Evolutionary conservation across 2,888 invertebrate species (phyloP).

Genomic region (Azorinus chamasolen): DNA sequence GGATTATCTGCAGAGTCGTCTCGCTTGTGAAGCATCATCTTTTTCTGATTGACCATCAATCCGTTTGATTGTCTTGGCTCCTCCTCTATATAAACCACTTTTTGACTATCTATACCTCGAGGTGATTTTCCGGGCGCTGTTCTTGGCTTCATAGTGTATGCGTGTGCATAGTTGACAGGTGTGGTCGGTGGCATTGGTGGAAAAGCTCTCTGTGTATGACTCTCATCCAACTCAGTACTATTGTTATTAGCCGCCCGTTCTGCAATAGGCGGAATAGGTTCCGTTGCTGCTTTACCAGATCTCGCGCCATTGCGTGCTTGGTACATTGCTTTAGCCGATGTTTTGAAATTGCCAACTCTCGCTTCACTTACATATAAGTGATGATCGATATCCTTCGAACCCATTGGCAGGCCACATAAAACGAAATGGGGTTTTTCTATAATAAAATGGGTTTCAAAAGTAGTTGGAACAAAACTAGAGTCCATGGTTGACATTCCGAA

Average conservation of each 20-base stretch:
- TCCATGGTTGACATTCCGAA: slow-evolving; percentile 74
- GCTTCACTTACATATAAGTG: slow-evolving; percentile 68
- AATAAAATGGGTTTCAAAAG: slow-evolving; percentile 35
- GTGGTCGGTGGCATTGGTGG: slow-evolving; percentile 62
- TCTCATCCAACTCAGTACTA: slow-evolving; percentile 21
- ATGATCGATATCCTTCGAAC: slow-evolving; percentile 63
- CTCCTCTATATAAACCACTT: not conserved
- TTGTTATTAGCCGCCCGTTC: slow-evolving; percentile 25
- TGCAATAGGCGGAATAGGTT: slow-evolving; percentile 31
- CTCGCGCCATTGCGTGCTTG: slow-evolving; percentile 51
- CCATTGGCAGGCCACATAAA: slow-evolving; percentile 70
- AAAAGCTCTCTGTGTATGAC: slow-evolving; percentile 24
- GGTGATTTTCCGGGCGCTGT: slow-evolving; percentile 1
- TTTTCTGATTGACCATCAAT: slow-evolving; percentile 44
- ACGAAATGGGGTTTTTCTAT: slow-evolving; percentile 72
- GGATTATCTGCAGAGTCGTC: slow-evolving; percentile 31
- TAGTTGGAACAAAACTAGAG: slow-evolving; percentile 51
- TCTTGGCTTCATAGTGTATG: not conserved
- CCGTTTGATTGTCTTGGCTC: not conserved
- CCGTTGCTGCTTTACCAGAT: slow-evolving; percentile 56
- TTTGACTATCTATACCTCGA: not conserved
- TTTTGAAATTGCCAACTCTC: slow-evolving; percentile 68
- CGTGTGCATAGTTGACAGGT: slow-evolving; percentile 40
- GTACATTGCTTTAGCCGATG: slow-evolving; percentile 67
- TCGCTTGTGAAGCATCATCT: slow-evolving; percentile 44